Percentiles rank a stretch among this genome's conserved stretches.
Conservation (phyloP, 2,113 vertebrate species). For the Morone saxatilis region DNA sequence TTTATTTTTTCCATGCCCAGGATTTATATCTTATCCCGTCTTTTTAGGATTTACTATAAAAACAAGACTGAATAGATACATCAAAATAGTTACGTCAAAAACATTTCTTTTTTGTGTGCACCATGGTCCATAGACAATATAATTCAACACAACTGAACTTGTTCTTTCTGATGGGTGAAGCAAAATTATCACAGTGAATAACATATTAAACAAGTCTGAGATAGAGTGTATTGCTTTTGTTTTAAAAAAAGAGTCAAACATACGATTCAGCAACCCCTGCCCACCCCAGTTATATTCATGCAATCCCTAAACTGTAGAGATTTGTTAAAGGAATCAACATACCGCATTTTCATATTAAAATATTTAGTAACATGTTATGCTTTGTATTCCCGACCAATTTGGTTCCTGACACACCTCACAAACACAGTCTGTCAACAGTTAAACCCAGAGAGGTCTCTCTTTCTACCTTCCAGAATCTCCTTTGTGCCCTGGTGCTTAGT, state of each 20-base stretch:
- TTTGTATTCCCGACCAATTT: neutral
- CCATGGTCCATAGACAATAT: neutral
- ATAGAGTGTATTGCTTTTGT: too few relatives aligned
- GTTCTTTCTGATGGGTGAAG: neutral
- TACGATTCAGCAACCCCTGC: neutral
- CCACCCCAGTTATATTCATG: neutral
- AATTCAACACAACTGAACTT: neutral
- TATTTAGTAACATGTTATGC: neutral
- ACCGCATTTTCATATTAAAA: neutral
- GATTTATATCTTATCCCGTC: neutral
- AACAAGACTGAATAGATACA: neutral
- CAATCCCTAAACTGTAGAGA: neutral
- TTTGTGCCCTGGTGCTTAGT: constrained; percentile 41
- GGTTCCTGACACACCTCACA: constrained; percentile 33
- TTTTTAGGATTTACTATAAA: neutral
- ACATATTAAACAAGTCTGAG: neutral
- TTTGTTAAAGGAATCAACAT: neutral
- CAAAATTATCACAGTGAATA: neutral
- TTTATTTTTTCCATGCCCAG: neutral
- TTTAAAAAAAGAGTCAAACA: neutral
- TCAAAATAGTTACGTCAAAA: neutral
- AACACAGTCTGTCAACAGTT: constrained; percentile 24
- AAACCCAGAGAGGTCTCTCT: constrained; percentile 48
- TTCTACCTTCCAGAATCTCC: constrained; percentile 53
- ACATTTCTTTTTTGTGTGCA: neutral